Evolutionary conservation across 2,797 vertebrate species (phyloP).

Genomic region (Gobio occitaniae): DNA sequence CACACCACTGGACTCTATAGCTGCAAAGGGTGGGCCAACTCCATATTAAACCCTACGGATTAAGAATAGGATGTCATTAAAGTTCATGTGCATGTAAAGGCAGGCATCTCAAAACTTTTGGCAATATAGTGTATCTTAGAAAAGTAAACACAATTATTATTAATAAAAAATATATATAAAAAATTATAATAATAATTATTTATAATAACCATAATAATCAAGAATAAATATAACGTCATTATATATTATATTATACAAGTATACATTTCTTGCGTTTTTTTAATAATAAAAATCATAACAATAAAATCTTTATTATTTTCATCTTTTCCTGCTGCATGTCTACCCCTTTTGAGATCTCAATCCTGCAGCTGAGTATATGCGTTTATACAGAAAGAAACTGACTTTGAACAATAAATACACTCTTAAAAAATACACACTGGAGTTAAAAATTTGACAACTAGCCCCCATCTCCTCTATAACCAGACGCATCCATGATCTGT

Average conservation of each 20-base stretch:
- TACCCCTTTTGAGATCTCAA: neutral
- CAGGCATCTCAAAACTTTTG: too few species aligned
- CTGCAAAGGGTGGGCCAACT: too few species aligned
- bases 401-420: neutral
- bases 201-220: neutral
- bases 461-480: neutral
- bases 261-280: neutral
- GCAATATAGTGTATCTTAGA: neutral
- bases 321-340: neutral
- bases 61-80: too few species aligned
- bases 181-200: neutral
- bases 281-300: neutral
- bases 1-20: too few species aligned
- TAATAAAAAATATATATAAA: neutral
- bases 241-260: neutral
- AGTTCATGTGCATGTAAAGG: too few species aligned
- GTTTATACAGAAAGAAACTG: neutral
- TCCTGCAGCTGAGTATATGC: too few species aligned
- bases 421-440: neutral
- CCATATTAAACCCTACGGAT: too few species aligned
- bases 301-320: neutral
- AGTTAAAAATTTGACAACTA: neutral
- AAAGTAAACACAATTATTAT: neutral
- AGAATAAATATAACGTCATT: neutral
- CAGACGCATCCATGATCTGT: constrained; percentile 3